A percentile compares a stretch with the other conserved stretches of the same genome.
These are phyloP conservation scores for Cinara cedri DNA, from an alignment of 2,888 invertebrate species.

Conservation along the genomic window DNA sequence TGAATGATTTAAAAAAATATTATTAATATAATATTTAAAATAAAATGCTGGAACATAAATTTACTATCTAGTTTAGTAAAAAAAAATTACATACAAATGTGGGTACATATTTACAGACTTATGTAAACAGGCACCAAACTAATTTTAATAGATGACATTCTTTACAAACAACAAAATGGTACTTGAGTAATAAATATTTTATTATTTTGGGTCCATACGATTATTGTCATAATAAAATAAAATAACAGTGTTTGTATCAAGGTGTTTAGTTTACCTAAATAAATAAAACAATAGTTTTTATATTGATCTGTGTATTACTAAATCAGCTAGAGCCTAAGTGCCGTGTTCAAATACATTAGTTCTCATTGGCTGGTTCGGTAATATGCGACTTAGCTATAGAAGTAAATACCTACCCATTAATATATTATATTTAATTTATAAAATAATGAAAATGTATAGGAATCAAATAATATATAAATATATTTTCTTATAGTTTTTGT, in stretches of 20 bases:
- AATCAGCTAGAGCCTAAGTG: no score
- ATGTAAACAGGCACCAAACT: not conserved
- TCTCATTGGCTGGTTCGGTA: no score
- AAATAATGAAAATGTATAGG: slow-evolving; percentile 27
- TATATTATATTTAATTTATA: slow-evolving; percentile 17
- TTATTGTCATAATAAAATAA: no score
- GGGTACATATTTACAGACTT: not conserved
- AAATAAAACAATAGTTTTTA: no score
- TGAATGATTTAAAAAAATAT: not conserved
- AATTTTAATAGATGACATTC: not conserved
- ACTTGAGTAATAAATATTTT: no score
- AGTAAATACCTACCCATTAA: not conserved
- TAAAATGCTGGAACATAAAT: no score
- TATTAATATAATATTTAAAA: not conserved
- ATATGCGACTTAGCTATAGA: not conserved
- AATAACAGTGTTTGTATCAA: no score
- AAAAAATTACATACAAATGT: not conserved
- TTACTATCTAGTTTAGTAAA: not conserved
- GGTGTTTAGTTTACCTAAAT: no score
- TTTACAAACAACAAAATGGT: no score
- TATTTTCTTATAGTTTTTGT: slow-evolving; percentile 9
- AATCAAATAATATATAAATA: slow-evolving; percentile 31
- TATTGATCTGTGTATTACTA: no score
- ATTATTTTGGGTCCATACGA: no score
- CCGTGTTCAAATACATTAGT: no score